Conservation (phyloP, 1,140 invertebrate genomes). For the Camponotus pennsylvanicus region DNA sequence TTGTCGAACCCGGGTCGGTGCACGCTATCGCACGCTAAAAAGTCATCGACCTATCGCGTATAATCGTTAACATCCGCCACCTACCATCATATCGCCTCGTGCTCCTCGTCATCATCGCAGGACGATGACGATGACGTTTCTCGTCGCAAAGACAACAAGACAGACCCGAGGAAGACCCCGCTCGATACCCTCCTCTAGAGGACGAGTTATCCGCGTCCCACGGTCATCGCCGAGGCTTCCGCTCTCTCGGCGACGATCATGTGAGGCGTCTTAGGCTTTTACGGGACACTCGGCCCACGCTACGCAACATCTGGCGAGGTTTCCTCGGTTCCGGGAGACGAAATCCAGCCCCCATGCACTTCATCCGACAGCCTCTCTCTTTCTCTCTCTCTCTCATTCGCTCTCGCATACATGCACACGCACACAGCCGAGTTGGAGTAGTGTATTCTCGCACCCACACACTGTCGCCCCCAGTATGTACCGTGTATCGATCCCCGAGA, state of each 20-base stretch:
- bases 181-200: background rate
- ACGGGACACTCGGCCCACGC: conserved; percentile 19
- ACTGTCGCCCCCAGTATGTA: conserved; percentile 72
- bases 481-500: conserved; percentile 82
- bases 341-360: conserved; percentile 8
- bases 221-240: too few species aligned
- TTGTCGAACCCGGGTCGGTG: background rate
- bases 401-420: conserved; percentile 27
- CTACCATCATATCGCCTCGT: conserved; percentile 40
- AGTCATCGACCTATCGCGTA: conserved; percentile 47
- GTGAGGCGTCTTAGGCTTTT: conserved; percentile 22
- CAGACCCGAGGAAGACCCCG: conserved; percentile 12
- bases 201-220: background rate
- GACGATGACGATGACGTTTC: background rate
- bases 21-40: conserved; percentile 43
- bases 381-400: conserved; percentile 15
- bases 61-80: conserved; percentile 8
- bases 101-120: background rate
- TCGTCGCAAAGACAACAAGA: conserved; percentile 33
- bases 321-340: conserved; percentile 44
- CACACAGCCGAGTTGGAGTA: conserved; percentile 28
- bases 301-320: conserved; percentile 58
- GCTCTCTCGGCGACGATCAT: background rate
- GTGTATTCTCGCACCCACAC: conserved; percentile 70
- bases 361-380: background rate